Evolutionary conservation across 2,797 vertebrate genomes (phyloP).

Genomic region (Furcifer pardalis): DNA sequence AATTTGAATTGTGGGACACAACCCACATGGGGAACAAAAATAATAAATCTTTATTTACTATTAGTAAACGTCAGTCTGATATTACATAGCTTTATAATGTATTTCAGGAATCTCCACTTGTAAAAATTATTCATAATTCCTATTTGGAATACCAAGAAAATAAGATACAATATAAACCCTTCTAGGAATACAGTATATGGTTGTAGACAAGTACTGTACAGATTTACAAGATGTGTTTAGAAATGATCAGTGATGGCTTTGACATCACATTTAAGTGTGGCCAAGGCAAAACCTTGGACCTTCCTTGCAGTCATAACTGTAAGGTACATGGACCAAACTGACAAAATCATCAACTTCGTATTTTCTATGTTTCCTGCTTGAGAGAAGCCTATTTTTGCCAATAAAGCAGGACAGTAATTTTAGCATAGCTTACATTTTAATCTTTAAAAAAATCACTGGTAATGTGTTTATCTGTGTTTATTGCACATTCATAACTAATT

Average conservation of each 20-base stretch:
- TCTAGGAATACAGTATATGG: not conserved
- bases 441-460: conserved; percentile 20
- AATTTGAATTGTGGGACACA: not conserved
- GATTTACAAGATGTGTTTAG: not conserved
- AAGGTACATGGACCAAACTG: not conserved
- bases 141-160: conserved; percentile 34
- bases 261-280: not conserved
- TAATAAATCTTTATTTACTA: conserved; percentile 8
- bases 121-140: conserved; percentile 14
- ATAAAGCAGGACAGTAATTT: conserved; percentile 28
- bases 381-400: conserved; percentile 24
- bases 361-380: conserved; percentile 40
- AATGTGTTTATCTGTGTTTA: not conserved
- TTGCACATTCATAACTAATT: conserved; percentile 8
- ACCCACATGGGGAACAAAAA: conserved; percentile 3
- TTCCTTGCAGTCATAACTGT: not conserved
- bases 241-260: not conserved
- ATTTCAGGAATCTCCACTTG: not conserved
- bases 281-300: not conserved
- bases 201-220: not conserved
- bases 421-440: conserved; percentile 23
- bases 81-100: conserved; percentile 11
- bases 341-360: too few relatives aligned
- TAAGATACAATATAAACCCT: conserved; percentile 1
- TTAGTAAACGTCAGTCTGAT: conserved; percentile 17